Percentiles rank a stretch among this genome's conserved stretches.
Conservation (phyloP, 2,888 invertebrate species). For the Amiota minor region DNA sequence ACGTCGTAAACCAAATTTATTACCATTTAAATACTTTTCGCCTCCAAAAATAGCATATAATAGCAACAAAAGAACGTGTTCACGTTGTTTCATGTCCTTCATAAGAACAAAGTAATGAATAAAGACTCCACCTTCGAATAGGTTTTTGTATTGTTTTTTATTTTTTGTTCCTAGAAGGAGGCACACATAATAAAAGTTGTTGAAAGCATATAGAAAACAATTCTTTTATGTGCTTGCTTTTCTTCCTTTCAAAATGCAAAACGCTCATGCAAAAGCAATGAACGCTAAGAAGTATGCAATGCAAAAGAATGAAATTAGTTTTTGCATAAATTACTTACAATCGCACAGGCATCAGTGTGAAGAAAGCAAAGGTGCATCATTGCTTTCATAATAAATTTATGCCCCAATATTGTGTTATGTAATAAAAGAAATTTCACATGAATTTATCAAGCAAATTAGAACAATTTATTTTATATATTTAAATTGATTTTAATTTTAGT, state of each 20-base stretch:
- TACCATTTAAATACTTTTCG: slow-evolving; percentile 55
- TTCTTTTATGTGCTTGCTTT: too few species aligned
- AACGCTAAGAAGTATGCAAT: slow-evolving; percentile 45
- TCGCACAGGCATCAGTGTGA: too few species aligned
- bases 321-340: slow-evolving; percentile 50
- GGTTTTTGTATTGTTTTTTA: too few species aligned
- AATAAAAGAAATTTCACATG: too few species aligned
- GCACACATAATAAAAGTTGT: slow-evolving; percentile 3
- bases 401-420: too few species aligned
- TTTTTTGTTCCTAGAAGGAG: slow-evolving; percentile 41
- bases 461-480: too few species aligned
- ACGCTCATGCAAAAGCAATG: slow-evolving; percentile 21
- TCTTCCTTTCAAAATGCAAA: neutral
- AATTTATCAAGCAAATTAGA: too few species aligned
- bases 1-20: slow-evolving; percentile 53
- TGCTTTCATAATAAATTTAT: too few species aligned
- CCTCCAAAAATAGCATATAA: neutral
- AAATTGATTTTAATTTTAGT: neutral
- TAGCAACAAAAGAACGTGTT: neutral
- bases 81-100: neutral
- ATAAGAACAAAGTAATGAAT: too few species aligned
- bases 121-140: slow-evolving; percentile 23
- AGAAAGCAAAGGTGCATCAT: slow-evolving; percentile 19
- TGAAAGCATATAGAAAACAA: too few species aligned
- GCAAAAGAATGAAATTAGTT: slow-evolving; percentile 53